Evolutionary conservation across 2,797 vertebrate genomes (phyloP), one percentile per base, ranked within the genome.

Genomic region (Falco peregrinus): DNA sequence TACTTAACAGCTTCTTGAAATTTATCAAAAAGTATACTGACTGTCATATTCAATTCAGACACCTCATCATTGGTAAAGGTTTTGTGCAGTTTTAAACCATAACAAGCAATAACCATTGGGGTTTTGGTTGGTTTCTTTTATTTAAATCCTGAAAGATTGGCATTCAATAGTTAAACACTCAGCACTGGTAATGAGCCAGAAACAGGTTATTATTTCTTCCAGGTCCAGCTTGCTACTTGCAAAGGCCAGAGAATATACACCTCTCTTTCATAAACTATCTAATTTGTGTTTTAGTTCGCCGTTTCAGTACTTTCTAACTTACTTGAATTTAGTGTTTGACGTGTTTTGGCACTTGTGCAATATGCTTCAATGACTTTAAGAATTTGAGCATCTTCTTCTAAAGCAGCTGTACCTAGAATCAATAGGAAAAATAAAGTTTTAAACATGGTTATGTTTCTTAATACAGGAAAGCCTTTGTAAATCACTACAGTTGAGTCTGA

Each of bases 241-340:
- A 51, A 69, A 90, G 45, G 53, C 26, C 48, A 73, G 28, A 80
- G 26, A 86, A 87, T 21, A 71, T 4, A 60, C 1, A 74, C 5
- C 19, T 59, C 3, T 19, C 16, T 37, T 67, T 53, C 33, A 12
- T 24, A 84, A 87, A 21, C 26, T 41, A 22, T 10, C 12, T 48
- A 47, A 53, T 45, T 43, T 47, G 16, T 31, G 61, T 8, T 77
- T 93, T 59, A 82, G 33, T 74, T 37, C 83, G 22, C 22, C n/a
- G 33, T 81, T 95, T 84, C 59, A 65, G 37, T 77, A 84, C 37
- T 91, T 89, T 85, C 48, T 45, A 47, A 98, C 99, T 99, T 99
- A 99, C 99, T 99, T 94, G 99, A 99, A 97, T 99, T 99, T 81
- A 99, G 98, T 5, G 99, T 99, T 98, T 99, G 99, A 81, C 99